phyloP scores from a whole-genome alignment of 2,888 invertebrate genomes.

The Macroteleia sp. region DNA sequence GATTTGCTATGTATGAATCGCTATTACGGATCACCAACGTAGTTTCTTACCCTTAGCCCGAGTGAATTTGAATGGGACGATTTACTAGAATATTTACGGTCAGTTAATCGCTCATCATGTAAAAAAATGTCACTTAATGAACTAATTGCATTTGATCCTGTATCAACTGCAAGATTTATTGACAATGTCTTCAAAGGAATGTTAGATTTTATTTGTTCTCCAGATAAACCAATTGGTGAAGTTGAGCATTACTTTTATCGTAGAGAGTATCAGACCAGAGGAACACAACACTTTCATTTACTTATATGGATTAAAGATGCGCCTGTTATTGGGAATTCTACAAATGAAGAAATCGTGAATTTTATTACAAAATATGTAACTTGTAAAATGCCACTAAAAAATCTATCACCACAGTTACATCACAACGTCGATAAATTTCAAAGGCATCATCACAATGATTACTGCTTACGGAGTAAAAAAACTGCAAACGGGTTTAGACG shows the following conservation, averaged over 20 bases:
- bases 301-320: slow-evolving; percentile 74
- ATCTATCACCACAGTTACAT: slow-evolving; percentile 66
- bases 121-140: background rate
- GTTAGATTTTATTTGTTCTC: slow-evolving; percentile 8
- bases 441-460: no score
- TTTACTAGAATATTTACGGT: slow-evolving; percentile 38
- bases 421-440: slow-evolving; percentile 70
- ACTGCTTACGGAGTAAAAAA: slow-evolving; percentile 65
- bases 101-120: slow-evolving; percentile 65
- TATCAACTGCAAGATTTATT: slow-evolving; percentile 73
- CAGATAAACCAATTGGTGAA: slow-evolving; percentile 13
- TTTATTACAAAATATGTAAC: slow-evolving; percentile 70
- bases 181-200: slow-evolving; percentile 6
- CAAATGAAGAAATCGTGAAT: slow-evolving; percentile 25
- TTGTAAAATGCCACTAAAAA: no score
- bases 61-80: slow-evolving; percentile 42
- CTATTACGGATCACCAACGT: no score
- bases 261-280: slow-evolving; percentile 12
- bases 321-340: no score
- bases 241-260: slow-evolving; percentile 6
- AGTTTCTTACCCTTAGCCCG: slow-evolving; percentile 70
- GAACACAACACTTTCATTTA: slow-evolving; percentile 54
- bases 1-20: no score
- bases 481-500: slow-evolving; percentile 47
- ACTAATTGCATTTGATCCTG: slow-evolving; percentile 67